phyloP scores from a whole-genome alignment of 2,888 invertebrate genomes.

The Gnatocerus cornutus region DNA sequence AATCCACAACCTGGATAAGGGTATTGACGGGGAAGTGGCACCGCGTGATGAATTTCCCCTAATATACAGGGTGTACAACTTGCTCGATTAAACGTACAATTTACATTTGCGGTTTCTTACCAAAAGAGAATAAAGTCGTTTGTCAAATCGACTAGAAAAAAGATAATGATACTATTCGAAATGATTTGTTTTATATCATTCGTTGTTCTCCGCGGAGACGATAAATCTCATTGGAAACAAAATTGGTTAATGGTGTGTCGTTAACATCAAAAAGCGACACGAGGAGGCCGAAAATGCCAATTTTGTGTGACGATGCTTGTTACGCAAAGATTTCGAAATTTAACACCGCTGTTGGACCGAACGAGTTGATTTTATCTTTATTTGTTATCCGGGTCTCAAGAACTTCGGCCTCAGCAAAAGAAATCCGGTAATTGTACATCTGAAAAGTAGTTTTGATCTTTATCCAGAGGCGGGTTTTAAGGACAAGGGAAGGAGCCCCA shows the following conservation, averaged over 20 bases:
- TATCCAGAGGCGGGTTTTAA: no score
- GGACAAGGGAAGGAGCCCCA: no score
- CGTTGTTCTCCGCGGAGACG: conserved; percentile 1
- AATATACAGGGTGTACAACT: no score
- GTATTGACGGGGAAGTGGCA: conserved; percentile 16
- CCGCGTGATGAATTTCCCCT: not conserved
- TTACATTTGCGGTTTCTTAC: conserved; percentile 4
- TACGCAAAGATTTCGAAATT: no score
- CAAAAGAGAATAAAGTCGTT: conserved; percentile 27
- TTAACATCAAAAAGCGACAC: not conserved
- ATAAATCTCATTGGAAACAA: conserved; percentile 14
- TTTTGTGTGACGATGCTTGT: no score
- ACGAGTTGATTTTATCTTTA: no score
- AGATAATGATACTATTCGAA: conserved; percentile 36
- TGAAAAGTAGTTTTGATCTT: no score
- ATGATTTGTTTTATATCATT: conserved; percentile 32
- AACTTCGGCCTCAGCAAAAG: no score
- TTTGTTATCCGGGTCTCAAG: no score
- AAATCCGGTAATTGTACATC: no score
- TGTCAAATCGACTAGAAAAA: conserved; percentile 38
- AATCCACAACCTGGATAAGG: conserved; percentile 14
- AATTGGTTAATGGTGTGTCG: not conserved
- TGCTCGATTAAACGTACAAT: not conserved
- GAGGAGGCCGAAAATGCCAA: no score
- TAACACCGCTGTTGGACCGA: no score